Conservation (phyloP, 2,797 vertebrate genomes). For the Gastrophryne carolinensis region DNA sequence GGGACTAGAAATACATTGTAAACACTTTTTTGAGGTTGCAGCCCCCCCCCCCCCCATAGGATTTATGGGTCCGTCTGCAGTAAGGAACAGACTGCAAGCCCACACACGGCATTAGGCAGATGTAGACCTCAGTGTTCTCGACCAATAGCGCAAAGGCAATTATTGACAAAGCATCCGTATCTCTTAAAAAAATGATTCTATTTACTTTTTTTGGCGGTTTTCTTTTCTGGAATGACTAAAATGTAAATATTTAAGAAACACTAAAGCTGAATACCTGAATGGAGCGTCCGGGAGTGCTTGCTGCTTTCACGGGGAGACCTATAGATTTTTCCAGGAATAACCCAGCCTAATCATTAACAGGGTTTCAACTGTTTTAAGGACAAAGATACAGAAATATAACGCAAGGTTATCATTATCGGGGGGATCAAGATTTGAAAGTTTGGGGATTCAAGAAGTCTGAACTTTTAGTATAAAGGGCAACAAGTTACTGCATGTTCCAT, state of each 20-base stretch:
- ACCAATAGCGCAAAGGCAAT: conserved; percentile 9
- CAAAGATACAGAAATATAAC: not conserved
- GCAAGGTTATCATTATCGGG: not conserved
- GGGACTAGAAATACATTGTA: too few species aligned
- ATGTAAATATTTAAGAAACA: conserved; percentile 48
- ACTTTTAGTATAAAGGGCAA: too few species aligned
- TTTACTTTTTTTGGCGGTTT: conserved; percentile 31
- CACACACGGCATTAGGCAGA: conserved; percentile 26
- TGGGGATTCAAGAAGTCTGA: not conserved
- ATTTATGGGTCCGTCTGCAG: conserved; percentile 21
- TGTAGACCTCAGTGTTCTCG: conserved; percentile 7
- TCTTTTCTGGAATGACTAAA: conserved; percentile 38
- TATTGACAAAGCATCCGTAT: conserved; percentile 39
- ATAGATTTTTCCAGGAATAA: conserved; percentile 1
- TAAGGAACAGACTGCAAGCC: not conserved
- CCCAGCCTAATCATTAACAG: not conserved
- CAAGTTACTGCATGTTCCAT: too few species aligned
- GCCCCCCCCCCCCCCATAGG: too few species aligned
- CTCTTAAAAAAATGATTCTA: conserved; percentile 9
- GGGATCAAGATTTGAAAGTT: not conserved
- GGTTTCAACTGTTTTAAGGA: not conserved
- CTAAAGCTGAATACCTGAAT: conserved; percentile 11
- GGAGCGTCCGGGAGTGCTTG: not conserved
- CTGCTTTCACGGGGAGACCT: not conserved
- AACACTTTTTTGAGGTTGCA: too few species aligned